These are phyloP conservation scores for Chascanopsetta lugubris DNA, from an alignment of 2,113 vertebrate genomes.

Conservation along the genomic window DNA sequence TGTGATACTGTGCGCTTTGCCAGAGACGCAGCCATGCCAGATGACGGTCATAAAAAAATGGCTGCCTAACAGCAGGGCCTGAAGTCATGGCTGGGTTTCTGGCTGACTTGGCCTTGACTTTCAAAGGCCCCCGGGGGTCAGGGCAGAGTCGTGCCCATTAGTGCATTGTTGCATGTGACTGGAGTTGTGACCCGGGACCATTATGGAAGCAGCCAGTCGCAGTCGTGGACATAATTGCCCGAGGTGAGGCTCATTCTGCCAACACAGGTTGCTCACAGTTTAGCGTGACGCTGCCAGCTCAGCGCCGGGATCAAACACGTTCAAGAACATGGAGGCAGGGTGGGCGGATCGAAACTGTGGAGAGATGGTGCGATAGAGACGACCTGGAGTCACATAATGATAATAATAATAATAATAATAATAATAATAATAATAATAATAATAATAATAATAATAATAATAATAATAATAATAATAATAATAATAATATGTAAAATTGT, in stretches of 20 bases:
- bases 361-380: not conserved
- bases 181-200: conserved; percentile 61
- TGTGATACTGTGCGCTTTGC: conserved; percentile 37
- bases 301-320: conserved; percentile 39
- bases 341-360: conserved; percentile 6
- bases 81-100: conserved; percentile 59
- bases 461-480: no score
- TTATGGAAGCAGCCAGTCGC: conserved; percentile 65
- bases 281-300: conserved; percentile 42
- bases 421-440: no score
- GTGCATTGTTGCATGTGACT: conserved; percentile 59
- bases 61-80: conserved; percentile 24
- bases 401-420: no score
- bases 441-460: no score
- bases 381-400: no score
- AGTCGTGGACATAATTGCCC: conserved; percentile 39
- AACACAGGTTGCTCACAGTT: conserved; percentile 31
- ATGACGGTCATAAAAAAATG: conserved; percentile 51
- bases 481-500: no score
- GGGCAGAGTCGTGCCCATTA: conserved; percentile 56
- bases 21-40: conserved; percentile 43
- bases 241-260: conserved; percentile 37
- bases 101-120: conserved; percentile 58
- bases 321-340: conserved; percentile 49
- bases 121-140: conserved; percentile 49